These are phyloP conservation scores for Drosophila testacea DNA, from an alignment of 2,888 invertebrate species.

Conservation along the genomic window DNA sequence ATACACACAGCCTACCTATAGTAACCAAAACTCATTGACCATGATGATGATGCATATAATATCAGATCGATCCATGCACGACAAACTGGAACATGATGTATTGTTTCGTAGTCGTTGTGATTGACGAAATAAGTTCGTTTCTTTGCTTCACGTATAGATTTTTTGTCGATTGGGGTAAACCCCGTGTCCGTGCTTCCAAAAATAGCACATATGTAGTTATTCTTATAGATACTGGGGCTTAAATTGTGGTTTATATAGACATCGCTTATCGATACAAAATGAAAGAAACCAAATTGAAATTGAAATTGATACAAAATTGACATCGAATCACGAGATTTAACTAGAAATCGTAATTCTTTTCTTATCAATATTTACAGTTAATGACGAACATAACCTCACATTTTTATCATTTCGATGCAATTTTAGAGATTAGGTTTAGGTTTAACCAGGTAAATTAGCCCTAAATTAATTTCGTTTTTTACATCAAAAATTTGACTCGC, in stretches of 20 bases:
- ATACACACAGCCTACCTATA: background rate
- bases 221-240: constrained; percentile 35
- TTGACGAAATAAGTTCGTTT: constrained; percentile 45
- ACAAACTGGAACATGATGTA: constrained; percentile 45
- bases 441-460: no score
- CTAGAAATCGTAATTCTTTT: constrained; percentile 26
- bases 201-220: constrained; percentile 16
- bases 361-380: constrained; percentile 15
- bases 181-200: constrained; percentile 7
- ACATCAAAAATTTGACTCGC: no score
- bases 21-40: constrained; percentile 59
- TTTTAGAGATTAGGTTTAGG: background rate
- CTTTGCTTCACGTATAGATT: background rate
- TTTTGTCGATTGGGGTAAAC: constrained; percentile 13
- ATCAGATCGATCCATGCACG: constrained; percentile 29
- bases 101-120: constrained; percentile 24
- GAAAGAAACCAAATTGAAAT: background rate
- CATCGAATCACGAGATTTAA: constrained; percentile 29
- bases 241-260: constrained; percentile 25
- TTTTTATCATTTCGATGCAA: background rate
- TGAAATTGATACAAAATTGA: background rate
- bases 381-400: background rate
- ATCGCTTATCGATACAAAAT: constrained; percentile 39
- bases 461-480: no score
- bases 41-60: constrained; percentile 75